Evolutionary conservation across 35 echinoderm and acorn worm genomes (phyloP).

Genomic region (Anneissia japonica): DNA sequence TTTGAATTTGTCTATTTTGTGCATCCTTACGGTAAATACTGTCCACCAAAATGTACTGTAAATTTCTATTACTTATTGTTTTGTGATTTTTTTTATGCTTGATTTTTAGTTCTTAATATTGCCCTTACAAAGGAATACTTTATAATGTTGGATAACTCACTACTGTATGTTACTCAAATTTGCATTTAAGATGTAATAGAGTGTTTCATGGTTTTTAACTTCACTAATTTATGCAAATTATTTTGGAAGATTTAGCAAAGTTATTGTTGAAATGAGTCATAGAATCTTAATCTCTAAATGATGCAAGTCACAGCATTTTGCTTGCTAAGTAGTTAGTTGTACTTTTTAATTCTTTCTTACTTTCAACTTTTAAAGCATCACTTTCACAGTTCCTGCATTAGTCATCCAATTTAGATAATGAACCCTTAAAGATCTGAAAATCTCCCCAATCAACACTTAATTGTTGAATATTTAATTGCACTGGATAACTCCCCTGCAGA

Average conservation of each 20-base stretch:
- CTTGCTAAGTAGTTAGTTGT: background rate
- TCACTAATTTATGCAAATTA: background rate
- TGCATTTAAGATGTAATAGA: too few species aligned
- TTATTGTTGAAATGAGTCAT: background rate
- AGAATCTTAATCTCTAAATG: background rate
- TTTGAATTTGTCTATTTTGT: too few species aligned
- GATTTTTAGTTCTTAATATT: too few species aligned
- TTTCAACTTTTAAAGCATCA: background rate
- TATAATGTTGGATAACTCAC: too few species aligned
- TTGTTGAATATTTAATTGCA: background rate
- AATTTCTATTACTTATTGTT: too few species aligned
- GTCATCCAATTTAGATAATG: background rate
- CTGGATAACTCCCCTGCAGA: background rate
- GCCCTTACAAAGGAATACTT: too few species aligned
- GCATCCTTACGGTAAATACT: too few species aligned
- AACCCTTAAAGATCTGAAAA: background rate
- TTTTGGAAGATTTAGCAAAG: background rate
- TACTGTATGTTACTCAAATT: too few species aligned
- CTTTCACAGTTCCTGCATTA: background rate
- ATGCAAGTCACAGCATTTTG: background rate
- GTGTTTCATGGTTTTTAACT: too few species aligned
- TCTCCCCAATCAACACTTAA: background rate
- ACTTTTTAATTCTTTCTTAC: background rate
- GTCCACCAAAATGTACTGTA: too few species aligned
- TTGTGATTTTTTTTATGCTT: too few species aligned